Percentiles rank a stretch among this genome's conserved stretches.
phyloP scores from a whole-genome alignment of 2,888 invertebrate species.

The Melitaea athalia region DNA sequence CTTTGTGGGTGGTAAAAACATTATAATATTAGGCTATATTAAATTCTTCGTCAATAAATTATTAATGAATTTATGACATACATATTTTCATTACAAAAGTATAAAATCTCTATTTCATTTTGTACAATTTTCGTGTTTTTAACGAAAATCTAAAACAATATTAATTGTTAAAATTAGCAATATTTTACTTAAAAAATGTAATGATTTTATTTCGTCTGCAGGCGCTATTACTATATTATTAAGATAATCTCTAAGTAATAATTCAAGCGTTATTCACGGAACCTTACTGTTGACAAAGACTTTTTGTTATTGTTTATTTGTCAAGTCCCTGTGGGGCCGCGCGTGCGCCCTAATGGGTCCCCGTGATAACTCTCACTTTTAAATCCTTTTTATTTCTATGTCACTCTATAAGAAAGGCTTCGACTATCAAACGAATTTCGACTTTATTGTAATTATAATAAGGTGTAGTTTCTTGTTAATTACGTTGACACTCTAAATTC shows the following conservation, averaged over 20 bases:
- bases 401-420: constrained; percentile 58
- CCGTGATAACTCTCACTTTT: constrained; percentile 82
- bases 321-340: constrained; percentile 66
- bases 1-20: constrained; percentile 12
- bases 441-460: constrained; percentile 43
- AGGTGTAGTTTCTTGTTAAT: constrained; percentile 35
- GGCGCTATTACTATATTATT: not conserved
- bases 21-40: not conserved
- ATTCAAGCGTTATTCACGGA: constrained; percentile 36
- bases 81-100: too few species aligned
- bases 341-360: constrained; percentile 80
- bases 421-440: constrained; percentile 42
- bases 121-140: too few species aligned
- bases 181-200: not conserved
- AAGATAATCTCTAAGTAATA: not conserved
- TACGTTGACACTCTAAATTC: constrained; percentile 64
- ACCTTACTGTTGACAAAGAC: constrained; percentile 41
- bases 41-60: not conserved
- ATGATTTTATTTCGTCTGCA: not conserved
- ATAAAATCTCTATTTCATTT: too few species aligned
- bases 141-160: too few species aligned
- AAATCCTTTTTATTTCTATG: constrained; percentile 72
- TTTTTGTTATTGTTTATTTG: constrained; percentile 50
- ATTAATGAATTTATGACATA: too few species aligned
- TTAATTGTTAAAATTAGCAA: not conserved